Evolutionary conservation across 2,888 invertebrate species (phyloP), one percentile per base, ranked within the genome.

Genomic region (Dyspetes luteomarginatus): DNA sequence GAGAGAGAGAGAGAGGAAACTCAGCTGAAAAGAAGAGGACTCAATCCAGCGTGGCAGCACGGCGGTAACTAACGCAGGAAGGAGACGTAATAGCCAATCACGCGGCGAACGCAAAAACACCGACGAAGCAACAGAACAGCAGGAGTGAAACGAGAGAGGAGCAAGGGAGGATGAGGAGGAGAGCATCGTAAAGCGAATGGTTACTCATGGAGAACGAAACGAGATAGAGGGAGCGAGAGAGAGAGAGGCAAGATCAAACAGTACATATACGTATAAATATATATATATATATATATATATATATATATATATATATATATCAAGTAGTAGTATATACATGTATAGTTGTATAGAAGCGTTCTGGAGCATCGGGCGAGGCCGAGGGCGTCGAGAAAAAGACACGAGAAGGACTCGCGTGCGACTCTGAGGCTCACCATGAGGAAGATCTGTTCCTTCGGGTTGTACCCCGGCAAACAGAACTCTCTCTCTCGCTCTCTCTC

Each of bases 81-180:
- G 86, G 89, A 89, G 89, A 88, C 88, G 88, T 91, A 91, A 91
- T 91, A 90, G 91, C 91, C 91, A 91, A 91, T 91, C 91, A 91
- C 88, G 87, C 86, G 87, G 85, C 85, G 84, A 83, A 86, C 85
- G 88, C 89, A 91, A 91, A 91, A 91, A 91, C 88, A 85, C 82
- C 85, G 85, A 87, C 84, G 84, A 85, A 68, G 58, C 77, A 72
- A 43, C 65, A 67, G 60, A 56, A 48, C 45, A 52, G 52, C 52
- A 52, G 22, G 74, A 74, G 74, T 74, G 65, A 74, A 73, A 67
- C 65, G 67, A 74, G 48, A 48, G 48, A 48, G 48, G 48, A 17
- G 56, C 2, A 26, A 48, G 26, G 56, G 48, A 30, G 56, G 7
- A 58, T 15, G 55, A 62, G 64, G 56, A 62, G 26, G 52, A 74